Conservation (phyloP, 2,797 vertebrate species). For the Clarias fuscus region DNA sequence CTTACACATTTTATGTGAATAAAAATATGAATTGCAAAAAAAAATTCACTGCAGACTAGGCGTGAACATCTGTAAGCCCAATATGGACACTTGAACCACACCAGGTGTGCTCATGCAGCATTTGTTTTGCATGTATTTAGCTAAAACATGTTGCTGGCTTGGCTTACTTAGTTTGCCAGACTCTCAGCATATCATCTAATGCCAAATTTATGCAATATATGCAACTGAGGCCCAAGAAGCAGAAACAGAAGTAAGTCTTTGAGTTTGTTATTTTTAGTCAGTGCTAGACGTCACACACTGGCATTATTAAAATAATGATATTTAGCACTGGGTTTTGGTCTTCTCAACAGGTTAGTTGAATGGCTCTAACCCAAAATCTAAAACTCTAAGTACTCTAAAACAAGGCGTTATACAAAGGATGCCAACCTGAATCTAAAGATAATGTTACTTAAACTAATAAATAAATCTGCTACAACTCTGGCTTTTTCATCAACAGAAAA, state of each 20-base stretch:
- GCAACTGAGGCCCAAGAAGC: background rate
- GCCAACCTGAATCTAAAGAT: background rate
- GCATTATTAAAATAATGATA: background rate
- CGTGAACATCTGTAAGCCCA: background rate
- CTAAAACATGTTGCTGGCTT: background rate
- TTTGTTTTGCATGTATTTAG: conserved; percentile 19
- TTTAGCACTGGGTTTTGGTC: background rate
- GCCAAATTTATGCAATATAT: background rate
- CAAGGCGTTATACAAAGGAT: background rate
- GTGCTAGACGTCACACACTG: background rate
- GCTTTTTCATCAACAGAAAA: background rate
- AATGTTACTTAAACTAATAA: background rate
- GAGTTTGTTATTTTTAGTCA: background rate
- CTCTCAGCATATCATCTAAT: background rate
- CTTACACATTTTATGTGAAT: background rate
- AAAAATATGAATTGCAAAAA: background rate
- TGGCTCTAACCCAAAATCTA: background rate
- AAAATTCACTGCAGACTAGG: background rate
- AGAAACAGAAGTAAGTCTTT: background rate
- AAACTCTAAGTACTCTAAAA: background rate
- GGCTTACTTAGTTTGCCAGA: background rate
- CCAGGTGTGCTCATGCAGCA: background rate
- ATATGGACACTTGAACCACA: background rate
- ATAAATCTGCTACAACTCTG: background rate
- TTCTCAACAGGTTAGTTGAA: background rate